Evolutionary conservation across 2,888 invertebrate species (phyloP), one percentile per base, ranked within the genome.

Genomic region (Chymomyza fuscimana): DNA sequence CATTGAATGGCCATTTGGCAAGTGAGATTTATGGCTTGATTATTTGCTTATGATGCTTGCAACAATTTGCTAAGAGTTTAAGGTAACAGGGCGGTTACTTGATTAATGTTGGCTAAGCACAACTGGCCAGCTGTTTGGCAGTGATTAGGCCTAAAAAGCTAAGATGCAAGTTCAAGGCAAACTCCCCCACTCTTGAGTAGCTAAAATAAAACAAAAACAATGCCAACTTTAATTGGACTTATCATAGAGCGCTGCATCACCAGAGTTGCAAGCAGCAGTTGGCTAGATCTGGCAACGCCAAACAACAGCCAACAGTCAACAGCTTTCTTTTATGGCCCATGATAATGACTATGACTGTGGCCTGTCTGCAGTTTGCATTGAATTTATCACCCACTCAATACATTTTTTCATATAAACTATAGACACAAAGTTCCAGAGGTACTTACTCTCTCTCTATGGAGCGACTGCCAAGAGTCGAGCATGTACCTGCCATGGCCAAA

Each of bases 401-500:
- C 82, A 83, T 87, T 86, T 86, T 87, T 82, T 79, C 86, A 82
- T 86, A 86, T 71, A 63, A 62, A 36, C 69, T 46, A 66, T 64
- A 64, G 10, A 36, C 50, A 22, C n/a, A n/a, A 32, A 32, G 32
- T 32, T 32, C 32, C 32, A 32, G 32, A 32, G 32, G 32, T 32
- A 32, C 32, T 32, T 32, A 32, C 32, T 46, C 12, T 46, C 40
- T 46, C 40, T 46, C 40, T 4, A 12, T 46, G 40, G 10, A 46
- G 40, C 10, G 40, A 46, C 40, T 46, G 40, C 40, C 40, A 46
- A 46, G 40, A 67, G 67, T 72, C 62, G 63, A 78, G 80, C 89
- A 86, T 90, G 90, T 90, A 90, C 90, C 90, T 90, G 90, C 90
- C 90, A 90, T 84, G 88, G 88, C 80, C 85, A 82, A 80, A 86